phyloP scores from a whole-genome alignment of 2,888 invertebrate genomes.

The Eupithecia pulchellata region DNA sequence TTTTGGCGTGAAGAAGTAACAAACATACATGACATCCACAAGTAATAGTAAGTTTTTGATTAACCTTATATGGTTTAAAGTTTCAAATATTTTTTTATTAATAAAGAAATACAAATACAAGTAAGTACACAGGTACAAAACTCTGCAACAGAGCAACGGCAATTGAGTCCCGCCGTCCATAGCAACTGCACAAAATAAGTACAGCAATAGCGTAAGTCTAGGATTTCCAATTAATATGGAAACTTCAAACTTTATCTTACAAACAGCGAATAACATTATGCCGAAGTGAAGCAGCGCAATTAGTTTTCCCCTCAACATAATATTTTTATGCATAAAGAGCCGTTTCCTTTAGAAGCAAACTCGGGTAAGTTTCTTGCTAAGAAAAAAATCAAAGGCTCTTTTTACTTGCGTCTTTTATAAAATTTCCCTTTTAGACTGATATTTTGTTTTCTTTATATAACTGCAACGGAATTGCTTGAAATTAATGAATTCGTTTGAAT shows the following conservation, averaged over 20 bases:
- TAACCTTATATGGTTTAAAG: no score
- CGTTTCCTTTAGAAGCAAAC: slow-evolving; percentile 39
- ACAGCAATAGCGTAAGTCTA: slow-evolving; percentile 17
- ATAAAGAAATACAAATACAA: neutral
- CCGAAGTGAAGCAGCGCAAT: slow-evolving; percentile 37
- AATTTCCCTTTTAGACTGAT: neutral
- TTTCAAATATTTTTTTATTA: no score
- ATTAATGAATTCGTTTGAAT: neutral
- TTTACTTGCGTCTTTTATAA: slow-evolving; percentile 35
- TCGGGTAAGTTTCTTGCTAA: slow-evolving; percentile 45
- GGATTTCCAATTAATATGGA: slow-evolving; percentile 37
- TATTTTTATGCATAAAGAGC: slow-evolving; percentile 40
- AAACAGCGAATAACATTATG: slow-evolving; percentile 32
- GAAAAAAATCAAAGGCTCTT: slow-evolving; percentile 46
- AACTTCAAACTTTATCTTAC: slow-evolving; percentile 36
- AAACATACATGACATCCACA: no score
- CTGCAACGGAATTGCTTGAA: neutral
- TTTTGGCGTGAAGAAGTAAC: no score
- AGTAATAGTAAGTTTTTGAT: no score
- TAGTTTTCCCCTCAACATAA: slow-evolving; percentile 41
- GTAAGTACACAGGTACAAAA: neutral
- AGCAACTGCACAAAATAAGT: neutral
- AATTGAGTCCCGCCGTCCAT: neutral
- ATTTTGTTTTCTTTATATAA: neutral
- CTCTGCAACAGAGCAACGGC: neutral